phyloP scores from a whole-genome alignment of 2,888 invertebrate species.

The Homarus gammarus region DNA sequence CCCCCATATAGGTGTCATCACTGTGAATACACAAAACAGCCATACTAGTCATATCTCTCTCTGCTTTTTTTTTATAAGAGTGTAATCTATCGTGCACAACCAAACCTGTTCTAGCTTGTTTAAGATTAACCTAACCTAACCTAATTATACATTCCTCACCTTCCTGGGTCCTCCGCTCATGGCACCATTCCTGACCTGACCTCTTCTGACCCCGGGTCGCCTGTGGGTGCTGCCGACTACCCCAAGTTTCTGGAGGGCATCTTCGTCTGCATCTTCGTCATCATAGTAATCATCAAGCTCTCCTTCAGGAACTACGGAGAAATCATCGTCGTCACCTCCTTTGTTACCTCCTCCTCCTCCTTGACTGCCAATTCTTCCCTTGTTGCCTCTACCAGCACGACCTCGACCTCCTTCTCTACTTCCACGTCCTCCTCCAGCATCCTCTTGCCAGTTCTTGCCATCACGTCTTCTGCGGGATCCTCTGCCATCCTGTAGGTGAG shows the following conservation, averaged over 20 bases:
- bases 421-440: background rate
- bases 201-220: slow-evolving; percentile 57
- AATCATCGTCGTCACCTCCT: background rate
- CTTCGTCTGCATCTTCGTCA: slow-evolving; percentile 28
- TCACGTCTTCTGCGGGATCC: background rate
- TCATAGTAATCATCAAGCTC: no score
- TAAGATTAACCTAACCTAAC: no score
- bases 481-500: background rate
- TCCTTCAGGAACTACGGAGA: background rate
- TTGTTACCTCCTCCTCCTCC: background rate
- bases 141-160: slow-evolving; percentile 28
- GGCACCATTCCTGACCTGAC: slow-evolving; percentile 60
- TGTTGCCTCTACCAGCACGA: background rate
- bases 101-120: no score
- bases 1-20: no score
- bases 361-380: background rate
- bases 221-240: slow-evolving; percentile 55
- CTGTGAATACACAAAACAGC: no score
- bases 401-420: background rate
- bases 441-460: background rate
- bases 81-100: no score
- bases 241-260: slow-evolving; percentile 63
- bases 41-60: no score
- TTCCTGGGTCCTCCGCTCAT: slow-evolving; percentile 65
- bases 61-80: no score